Conservation (phyloP, 2,113 vertebrate genomes). For the Clupea harengus region DNA sequence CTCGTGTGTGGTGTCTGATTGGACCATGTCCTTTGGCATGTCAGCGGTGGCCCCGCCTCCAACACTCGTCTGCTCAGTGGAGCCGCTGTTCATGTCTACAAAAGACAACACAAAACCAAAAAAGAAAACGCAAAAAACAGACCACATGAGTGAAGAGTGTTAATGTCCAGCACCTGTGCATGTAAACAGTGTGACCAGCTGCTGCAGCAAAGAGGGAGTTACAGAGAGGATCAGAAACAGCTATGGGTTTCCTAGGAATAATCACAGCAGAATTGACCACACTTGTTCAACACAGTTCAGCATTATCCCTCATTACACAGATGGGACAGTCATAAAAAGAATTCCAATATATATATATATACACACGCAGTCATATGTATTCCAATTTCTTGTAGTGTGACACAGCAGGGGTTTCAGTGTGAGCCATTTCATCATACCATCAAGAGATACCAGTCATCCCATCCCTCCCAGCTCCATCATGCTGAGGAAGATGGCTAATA, state of each 20-base stretch:
- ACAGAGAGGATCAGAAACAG: not conserved
- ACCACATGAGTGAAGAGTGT: not conserved
- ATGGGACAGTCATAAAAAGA: not conserved
- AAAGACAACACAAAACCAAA: not conserved
- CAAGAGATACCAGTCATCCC: too few relatives aligned
- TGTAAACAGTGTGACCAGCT: not conserved
- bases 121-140: not conserved
- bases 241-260: too few relatives aligned
- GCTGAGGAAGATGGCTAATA: too few relatives aligned
- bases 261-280: not conserved
- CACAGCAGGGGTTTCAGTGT: not conserved
- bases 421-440: too few relatives aligned
- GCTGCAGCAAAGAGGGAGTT: not conserved
- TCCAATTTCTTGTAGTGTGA: not conserved
- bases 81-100: slow-evolving; percentile 44
- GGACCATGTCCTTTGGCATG: slow-evolving; percentile 16
- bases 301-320: not conserved
- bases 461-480: too few relatives aligned
- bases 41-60: slow-evolving; percentile 7
- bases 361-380: too few relatives aligned
- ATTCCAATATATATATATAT: too few relatives aligned
- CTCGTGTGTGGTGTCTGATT: slow-evolving; percentile 16
- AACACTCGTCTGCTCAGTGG: slow-evolving; percentile 21
- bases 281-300: not conserved
- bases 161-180: not conserved